Conservation (phyloP, 1,140 invertebrate genomes). For the Papilio helenus region DNA sequence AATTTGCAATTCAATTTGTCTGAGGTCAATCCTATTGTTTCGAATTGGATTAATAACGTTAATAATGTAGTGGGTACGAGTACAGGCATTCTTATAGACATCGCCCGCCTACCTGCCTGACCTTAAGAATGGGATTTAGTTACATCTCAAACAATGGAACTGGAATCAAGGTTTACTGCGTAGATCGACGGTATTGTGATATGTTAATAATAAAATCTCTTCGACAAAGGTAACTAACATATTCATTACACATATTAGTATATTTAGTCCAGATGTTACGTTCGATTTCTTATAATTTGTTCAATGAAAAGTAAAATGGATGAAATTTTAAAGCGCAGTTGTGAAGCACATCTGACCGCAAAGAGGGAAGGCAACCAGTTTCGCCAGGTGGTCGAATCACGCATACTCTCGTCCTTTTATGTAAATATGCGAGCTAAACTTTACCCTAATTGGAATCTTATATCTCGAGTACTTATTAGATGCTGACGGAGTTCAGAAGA, state of each 20-base stretch:
- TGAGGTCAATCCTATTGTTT: conserved; percentile 37
- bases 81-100: conserved; percentile 21
- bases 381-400: conserved; percentile 57
- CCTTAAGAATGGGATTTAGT: conserved; percentile 49
- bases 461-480: neutral
- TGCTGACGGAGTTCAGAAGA: neutral
- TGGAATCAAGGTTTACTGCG: conserved; percentile 43
- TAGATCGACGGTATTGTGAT: conserved; percentile 44
- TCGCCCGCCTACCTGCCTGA: conserved; percentile 51
- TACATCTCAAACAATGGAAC: conserved; percentile 54
- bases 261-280: conserved; percentile 23
- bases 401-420: conserved; percentile 10
- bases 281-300: conserved; percentile 34
- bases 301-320: conserved; percentile 43
- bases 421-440: neutral
- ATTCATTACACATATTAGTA: neutral
- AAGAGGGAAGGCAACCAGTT: conserved; percentile 63
- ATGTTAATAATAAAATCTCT: neutral
- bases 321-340: conserved; percentile 56
- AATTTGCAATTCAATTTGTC: conserved; percentile 22
- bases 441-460: neutral
- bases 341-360: conserved; percentile 59
- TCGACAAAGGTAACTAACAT: neutral
- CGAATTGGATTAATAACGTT: conserved; percentile 19
- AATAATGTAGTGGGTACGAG: conserved; percentile 17